Conservation (phyloP, 2,888 invertebrate species). For the Apamea crenata region DNA sequence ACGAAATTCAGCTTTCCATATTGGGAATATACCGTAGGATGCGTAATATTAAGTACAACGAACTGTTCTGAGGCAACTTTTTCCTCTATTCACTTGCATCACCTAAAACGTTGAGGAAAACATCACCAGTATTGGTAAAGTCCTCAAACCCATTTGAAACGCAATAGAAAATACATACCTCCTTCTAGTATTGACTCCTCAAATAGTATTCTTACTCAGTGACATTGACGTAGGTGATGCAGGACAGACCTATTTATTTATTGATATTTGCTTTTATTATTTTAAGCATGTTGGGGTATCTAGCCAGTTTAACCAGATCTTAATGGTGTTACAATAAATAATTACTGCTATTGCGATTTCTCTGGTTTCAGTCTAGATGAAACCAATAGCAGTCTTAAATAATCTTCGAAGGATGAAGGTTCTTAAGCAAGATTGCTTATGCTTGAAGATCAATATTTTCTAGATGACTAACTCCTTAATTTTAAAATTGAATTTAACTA, state of each 20-base stretch:
- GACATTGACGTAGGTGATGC: not conserved
- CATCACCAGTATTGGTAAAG: conserved; percentile 25
- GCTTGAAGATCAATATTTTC: not conserved
- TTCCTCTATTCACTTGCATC: conserved; percentile 49
- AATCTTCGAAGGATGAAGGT: not conserved
- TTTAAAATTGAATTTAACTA: not conserved
- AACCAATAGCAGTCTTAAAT: not conserved
- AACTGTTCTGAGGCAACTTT: conserved; percentile 25
- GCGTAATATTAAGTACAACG: conserved; percentile 24
- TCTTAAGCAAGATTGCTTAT: not conserved
- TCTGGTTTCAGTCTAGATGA: not conserved
- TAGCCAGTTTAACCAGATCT: not conserved
- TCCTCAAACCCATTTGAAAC: conserved; percentile 31
- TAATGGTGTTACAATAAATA: not conserved
- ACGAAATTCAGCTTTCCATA: not conserved
- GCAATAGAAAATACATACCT: conserved; percentile 11
- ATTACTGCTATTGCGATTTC: not conserved
- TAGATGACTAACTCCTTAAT: not conserved
- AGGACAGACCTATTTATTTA: not conserved
- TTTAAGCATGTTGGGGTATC: not conserved
- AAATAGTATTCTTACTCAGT: conserved; percentile 19
- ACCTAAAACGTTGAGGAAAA: conserved; percentile 46
- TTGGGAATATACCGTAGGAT: not conserved
- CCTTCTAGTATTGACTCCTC: conserved; percentile 19
- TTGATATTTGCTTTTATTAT: not conserved